Percentiles rank a stretch among this genome's conserved stretches.
Evolutionary conservation across 2,113 vertebrate species (phyloP).

Genomic region (Thunnus maccoyii): DNA sequence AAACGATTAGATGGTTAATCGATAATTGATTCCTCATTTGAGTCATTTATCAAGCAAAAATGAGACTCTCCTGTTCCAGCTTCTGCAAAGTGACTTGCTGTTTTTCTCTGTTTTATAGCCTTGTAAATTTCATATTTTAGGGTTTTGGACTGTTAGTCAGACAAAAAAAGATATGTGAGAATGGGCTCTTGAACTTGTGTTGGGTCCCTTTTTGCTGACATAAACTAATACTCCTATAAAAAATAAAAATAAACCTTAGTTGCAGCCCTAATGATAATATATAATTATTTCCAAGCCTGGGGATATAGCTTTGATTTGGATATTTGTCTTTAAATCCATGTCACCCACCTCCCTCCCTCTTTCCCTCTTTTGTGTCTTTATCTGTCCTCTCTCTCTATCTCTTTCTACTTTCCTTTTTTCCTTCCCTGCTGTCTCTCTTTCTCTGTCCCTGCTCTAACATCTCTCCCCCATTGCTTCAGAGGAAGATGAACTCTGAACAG

Average conservation of each 20-base stretch:
- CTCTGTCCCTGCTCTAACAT: constrained; percentile 25
- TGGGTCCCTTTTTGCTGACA: background rate
- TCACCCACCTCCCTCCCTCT: background rate
- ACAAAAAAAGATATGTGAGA: background rate
- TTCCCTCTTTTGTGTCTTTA: background rate
- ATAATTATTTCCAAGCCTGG: background rate
- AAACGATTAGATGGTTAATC: background rate
- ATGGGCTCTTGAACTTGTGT: background rate
- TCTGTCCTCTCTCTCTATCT: constrained; percentile 3
- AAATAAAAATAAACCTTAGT: too few relatives aligned
- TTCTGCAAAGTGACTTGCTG: too few relatives aligned
- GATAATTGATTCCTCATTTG: background rate
- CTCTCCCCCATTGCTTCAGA: constrained; percentile 48
- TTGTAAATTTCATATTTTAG: background rate
- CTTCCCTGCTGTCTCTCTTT: background rate
- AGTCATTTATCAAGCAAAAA: background rate
- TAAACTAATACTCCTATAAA: too few relatives aligned
- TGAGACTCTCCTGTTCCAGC: too few relatives aligned
- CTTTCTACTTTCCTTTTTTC: background rate
- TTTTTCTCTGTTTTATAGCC: background rate
- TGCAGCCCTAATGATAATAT: background rate
- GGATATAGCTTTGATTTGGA: background rate
- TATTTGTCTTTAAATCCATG: constrained; percentile 8
- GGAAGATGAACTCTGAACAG: constrained; percentile 74
- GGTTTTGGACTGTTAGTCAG: background rate